Percentiles rank a stretch among this genome's conserved stretches.
Evolutionary conservation across 2,797 vertebrate genomes (phyloP).

Genomic region (Eupleurogrammus muticus): DNA sequence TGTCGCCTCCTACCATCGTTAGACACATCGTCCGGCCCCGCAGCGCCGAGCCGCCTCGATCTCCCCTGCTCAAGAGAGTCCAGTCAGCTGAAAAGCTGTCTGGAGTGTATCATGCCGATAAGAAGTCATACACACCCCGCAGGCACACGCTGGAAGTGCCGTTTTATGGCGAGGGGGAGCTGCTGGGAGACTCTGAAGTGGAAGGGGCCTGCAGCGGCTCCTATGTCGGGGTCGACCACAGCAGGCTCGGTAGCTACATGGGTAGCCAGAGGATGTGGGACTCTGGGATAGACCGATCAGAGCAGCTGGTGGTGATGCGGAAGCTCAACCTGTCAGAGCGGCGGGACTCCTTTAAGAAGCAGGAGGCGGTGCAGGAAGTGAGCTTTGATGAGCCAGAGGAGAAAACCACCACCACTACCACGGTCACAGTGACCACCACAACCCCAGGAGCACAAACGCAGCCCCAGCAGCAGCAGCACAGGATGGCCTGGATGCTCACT

Average conservation of each 20-base stretch:
- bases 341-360: constrained; percentile 97
- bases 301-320: constrained; percentile 94
- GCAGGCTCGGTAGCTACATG: constrained; percentile 77
- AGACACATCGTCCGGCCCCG: constrained; percentile 88
- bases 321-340: constrained; percentile 95
- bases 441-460: constrained; percentile 22
- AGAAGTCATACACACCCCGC: constrained; percentile 80
- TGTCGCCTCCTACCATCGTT: constrained; percentile 90
- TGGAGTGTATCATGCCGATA: constrained; percentile 84
- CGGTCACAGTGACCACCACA: constrained; percentile 31
- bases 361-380: constrained; percentile 97
- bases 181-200: constrained; percentile 53
- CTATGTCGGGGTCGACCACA: constrained; percentile 64
- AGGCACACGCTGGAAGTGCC: constrained; percentile 83
- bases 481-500: constrained; percentile 71
- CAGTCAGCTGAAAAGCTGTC: constrained; percentile 94
- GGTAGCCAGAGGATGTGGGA: constrained; percentile 79
- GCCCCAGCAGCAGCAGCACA: constrained; percentile 50
- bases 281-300: constrained; percentile 81
- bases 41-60: constrained; percentile 85
- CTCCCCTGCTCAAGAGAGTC: constrained; percentile 92
- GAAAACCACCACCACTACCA: constrained; percentile 55
- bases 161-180: constrained; percentile 78
- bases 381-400: constrained; percentile 94
- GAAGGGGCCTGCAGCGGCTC: constrained; percentile 57